These are phyloP conservation scores for Anabas testudineus DNA, from an alignment of 2,797 vertebrate species.

Conservation along the genomic window DNA sequence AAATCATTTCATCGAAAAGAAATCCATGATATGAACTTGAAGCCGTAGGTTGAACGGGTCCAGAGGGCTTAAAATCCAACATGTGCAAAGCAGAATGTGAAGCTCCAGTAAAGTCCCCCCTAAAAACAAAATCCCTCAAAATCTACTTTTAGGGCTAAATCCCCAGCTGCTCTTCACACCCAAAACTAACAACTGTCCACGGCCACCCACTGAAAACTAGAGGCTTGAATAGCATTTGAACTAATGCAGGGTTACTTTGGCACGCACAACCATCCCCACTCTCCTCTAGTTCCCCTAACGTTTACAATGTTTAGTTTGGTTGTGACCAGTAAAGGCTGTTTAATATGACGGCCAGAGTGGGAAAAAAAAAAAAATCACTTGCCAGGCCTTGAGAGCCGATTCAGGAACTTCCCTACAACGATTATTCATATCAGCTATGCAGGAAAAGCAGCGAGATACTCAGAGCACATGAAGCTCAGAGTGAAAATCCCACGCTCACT, in stretches of 20 bases:
- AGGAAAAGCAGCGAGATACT: slow-evolving; percentile 25
- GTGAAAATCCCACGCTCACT: slow-evolving; percentile 69
- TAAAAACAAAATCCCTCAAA: slow-evolving; percentile 73
- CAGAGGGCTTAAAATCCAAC: slow-evolving; percentile 60
- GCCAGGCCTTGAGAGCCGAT: slow-evolving; percentile 19
- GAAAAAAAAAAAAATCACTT: not conserved
- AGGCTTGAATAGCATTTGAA: slow-evolving; percentile 45
- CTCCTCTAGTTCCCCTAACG: slow-evolving; percentile 24
- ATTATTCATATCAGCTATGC: slow-evolving; percentile 7
- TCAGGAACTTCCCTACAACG: slow-evolving; percentile 10
- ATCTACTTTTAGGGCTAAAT: slow-evolving; percentile 73
- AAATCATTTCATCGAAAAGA: slow-evolving; percentile 2
- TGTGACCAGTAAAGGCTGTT: too few species aligned
- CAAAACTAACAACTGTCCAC: slow-evolving; percentile 72
- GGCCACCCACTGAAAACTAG: slow-evolving; percentile 53
- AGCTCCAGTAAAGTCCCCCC: slow-evolving; percentile 44
- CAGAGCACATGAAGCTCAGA: slow-evolving; percentile 34
- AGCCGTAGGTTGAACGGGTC: slow-evolving; percentile 31
- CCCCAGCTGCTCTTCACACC: slow-evolving; percentile 70
- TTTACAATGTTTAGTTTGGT: slow-evolving; percentile 17
- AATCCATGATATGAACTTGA: not conserved
- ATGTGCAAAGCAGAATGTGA: slow-evolving; percentile 49
- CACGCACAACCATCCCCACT: slow-evolving; percentile 6
- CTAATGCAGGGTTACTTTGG: slow-evolving; percentile 29
- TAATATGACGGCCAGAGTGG: not conserved